A percentile compares a stretch with the other conserved stretches of the same genome.
These are phyloP conservation scores for Tenrec ecaudatus DNA, from an alignment of 2,113 vertebrate species.

Conservation along the genomic window DNA sequence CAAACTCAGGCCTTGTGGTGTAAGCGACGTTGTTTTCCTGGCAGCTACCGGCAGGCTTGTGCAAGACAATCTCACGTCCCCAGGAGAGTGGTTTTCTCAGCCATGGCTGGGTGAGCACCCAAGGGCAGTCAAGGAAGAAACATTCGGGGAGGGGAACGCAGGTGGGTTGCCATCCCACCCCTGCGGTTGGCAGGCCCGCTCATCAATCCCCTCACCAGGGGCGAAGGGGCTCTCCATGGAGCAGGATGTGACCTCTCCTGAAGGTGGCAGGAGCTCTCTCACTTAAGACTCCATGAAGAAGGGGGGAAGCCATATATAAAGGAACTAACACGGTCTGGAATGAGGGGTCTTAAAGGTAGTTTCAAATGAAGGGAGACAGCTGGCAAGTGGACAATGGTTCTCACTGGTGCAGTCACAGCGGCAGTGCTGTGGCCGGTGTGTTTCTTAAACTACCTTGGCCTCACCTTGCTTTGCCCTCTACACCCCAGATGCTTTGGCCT, in stretches of 20 bases:
- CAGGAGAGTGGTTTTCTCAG: not conserved
- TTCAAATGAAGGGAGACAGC: not conserved
- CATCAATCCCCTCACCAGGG: not conserved
- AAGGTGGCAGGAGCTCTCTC: not conserved
- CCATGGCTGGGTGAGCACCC: not conserved
- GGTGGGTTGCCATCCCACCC: no score
- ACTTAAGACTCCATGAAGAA: not conserved
- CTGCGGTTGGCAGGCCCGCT: no score
- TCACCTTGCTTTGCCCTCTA: not conserved
- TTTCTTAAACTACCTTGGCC: no score
- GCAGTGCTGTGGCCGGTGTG: not conserved
- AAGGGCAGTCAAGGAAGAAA: not conserved
- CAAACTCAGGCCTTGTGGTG: no score
- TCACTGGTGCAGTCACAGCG: rapidly evolving
- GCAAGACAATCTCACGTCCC: not conserved
- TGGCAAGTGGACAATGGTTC: not conserved
- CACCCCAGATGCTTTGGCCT: not conserved
- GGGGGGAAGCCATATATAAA: not conserved
- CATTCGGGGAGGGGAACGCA: not conserved
- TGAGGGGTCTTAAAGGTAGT: not conserved
- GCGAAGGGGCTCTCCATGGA: not conserved
- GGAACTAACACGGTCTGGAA: conserved; percentile 9
- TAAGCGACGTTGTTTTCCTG: no score
- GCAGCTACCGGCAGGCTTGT: not conserved
- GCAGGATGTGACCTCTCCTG: not conserved